Conservation (phyloP, 2,113 vertebrate genomes). For the Grammomys surdaster region DNA sequence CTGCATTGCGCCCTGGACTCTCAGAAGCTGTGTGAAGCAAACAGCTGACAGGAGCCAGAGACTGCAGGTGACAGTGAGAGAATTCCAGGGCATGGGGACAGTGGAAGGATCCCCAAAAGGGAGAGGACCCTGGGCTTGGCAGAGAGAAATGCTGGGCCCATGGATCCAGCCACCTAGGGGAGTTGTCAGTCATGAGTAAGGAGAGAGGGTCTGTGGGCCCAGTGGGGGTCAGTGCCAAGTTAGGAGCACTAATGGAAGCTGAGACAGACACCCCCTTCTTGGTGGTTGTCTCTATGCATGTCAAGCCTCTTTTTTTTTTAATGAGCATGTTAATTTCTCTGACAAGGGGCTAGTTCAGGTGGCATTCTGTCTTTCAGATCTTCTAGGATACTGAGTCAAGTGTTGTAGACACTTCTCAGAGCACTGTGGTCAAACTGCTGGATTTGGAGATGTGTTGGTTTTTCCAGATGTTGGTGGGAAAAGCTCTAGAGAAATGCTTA, state of each 20-base stretch:
- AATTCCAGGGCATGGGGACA: not conserved
- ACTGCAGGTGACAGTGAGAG: not conserved
- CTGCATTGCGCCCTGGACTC: fast-evolving
- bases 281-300: not conserved
- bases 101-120: constrained; percentile 62
- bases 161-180: constrained; percentile 37
- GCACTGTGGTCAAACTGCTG: not conserved
- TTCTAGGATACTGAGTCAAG: not conserved
- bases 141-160: constrained; percentile 53
- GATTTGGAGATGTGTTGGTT: not conserved
- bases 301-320: not conserved
- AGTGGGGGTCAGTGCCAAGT: not conserved
- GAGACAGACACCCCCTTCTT: not conserved
- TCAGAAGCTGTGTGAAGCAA: not conserved
- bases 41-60: fast-evolving
- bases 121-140: constrained; percentile 77
- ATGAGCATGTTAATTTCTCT: not conserved
- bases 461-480: not conserved
- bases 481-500: not conserved
- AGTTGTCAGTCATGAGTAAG: not conserved
- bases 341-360: not conserved
- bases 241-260: not conserved
- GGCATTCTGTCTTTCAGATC: not conserved
- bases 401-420: not conserved
- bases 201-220: not conserved